phyloP scores from a whole-genome alignment of 1,140 invertebrate species.

The Teleopsis dalmanni region DNA sequence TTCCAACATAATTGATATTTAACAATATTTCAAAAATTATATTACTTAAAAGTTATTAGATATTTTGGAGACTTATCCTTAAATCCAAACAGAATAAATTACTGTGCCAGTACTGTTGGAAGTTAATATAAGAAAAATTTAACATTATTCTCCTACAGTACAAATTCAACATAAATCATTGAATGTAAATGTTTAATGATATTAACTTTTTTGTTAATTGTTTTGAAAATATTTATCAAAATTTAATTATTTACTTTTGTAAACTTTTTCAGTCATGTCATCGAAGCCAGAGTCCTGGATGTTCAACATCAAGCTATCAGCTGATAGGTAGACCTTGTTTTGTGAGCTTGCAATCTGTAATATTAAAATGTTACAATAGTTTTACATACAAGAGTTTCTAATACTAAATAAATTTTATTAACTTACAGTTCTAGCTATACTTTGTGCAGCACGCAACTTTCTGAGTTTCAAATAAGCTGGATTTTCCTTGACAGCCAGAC shows the following conservation, averaged over 20 bases:
- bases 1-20: no score
- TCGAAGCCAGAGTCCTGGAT: slow-evolving; percentile 92
- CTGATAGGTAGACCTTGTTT: slow-evolving; percentile 90
- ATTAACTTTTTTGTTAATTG: slow-evolving; percentile 4
- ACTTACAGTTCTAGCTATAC: slow-evolving; percentile 90
- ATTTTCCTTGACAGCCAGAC: slow-evolving; percentile 88
- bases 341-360: slow-evolving; percentile 82
- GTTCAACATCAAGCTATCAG: slow-evolving; percentile 93
- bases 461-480: slow-evolving; percentile 96
- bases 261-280: slow-evolving; percentile 70
- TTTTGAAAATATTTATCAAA: slow-evolving; percentile 13
- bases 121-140: no score
- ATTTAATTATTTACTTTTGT: slow-evolving; percentile 59
- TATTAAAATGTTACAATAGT: slow-evolving; percentile 8
- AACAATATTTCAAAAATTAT: no score
- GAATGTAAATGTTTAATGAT: no score
- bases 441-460: slow-evolving; percentile 95
- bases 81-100: no score
- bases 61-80: no score
- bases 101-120: no score
- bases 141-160: no score
- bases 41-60: no score
- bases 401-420: no score
- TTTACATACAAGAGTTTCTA: no score
- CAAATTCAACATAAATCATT: no score